phyloP scores from a whole-genome alignment of 2,888 invertebrate species.

The Nemoura dubitans region DNA sequence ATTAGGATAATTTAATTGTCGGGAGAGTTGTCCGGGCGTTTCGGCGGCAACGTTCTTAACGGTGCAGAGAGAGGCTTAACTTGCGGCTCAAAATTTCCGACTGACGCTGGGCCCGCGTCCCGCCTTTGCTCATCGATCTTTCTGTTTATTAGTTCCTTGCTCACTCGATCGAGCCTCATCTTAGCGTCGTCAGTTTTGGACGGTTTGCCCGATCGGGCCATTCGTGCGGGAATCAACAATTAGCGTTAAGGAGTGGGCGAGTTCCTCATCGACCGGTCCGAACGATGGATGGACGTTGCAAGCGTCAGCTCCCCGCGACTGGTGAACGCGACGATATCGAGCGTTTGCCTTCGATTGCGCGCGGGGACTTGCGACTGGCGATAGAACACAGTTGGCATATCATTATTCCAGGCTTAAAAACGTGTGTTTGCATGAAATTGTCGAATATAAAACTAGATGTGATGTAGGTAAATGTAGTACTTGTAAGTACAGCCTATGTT shows the following conservation, averaged over 20 bases:
- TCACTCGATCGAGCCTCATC: not conserved
- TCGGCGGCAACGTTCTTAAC: not conserved
- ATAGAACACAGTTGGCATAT: not conserved
- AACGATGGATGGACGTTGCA: not conserved
- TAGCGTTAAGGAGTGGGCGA: not conserved
- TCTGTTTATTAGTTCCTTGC: not conserved
- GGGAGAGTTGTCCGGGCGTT: not conserved
- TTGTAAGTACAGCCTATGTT: slow-evolving; percentile 7
- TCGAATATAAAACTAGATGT: slow-evolving; percentile 22
- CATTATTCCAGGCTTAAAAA: slow-evolving; percentile 29
- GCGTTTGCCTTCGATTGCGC: too few relatives aligned
- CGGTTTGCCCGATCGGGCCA: not conserved
- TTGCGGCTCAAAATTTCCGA: not conserved
- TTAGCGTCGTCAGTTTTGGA: not conserved
- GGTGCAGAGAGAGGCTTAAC: not conserved
- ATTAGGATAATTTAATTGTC: not conserved
- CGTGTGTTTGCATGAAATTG: slow-evolving; percentile 29
- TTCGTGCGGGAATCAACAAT: not conserved
- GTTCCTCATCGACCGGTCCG: not conserved
- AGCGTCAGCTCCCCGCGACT: not conserved
- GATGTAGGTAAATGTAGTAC: slow-evolving; percentile 23
- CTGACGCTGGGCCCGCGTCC: not conserved
- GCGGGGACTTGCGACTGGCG: not conserved
- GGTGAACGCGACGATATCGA: too few relatives aligned
- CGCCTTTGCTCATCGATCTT: slow-evolving; percentile 7